These are phyloP conservation scores for Drosophila rufa DNA, from an alignment of 1,140 invertebrate genomes.

Conservation along the genomic window DNA sequence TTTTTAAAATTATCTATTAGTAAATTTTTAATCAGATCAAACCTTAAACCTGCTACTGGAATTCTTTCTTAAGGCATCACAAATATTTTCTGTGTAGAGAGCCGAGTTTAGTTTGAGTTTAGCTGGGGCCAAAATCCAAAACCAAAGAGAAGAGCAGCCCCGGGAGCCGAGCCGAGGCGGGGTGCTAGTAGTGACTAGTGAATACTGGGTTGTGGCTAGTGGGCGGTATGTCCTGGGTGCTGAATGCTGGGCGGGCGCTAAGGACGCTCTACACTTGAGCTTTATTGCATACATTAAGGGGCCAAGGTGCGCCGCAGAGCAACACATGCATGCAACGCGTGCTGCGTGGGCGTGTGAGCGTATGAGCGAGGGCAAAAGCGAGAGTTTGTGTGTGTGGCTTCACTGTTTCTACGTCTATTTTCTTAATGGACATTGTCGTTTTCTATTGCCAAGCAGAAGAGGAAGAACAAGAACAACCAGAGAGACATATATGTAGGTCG, in stretches of 20 bases:
- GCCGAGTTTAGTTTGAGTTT: conserved; percentile 37
- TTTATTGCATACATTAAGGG: conserved; percentile 84
- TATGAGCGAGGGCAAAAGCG: conserved; percentile 15
- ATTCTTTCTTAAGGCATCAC: not conserved
- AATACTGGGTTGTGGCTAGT: not conserved
- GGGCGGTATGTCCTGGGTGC: conserved; percentile 4
- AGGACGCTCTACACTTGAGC: conserved; percentile 70
- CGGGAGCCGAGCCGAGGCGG: not conserved
- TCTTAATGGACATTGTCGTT: conserved; percentile 76
- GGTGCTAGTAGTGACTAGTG: not conserved
- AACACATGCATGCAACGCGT: conserved; percentile 48
- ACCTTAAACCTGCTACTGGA: too few relatives aligned
- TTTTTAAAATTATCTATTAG: too few relatives aligned
- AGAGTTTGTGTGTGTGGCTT: conserved; percentile 10
- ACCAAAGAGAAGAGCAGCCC: conserved; percentile 19
- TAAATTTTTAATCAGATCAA: too few relatives aligned
- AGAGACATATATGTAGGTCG: conserved; percentile 13
- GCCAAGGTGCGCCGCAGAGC: conserved; percentile 77
- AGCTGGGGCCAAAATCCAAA: conserved; percentile 39
- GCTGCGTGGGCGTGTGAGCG: conserved; percentile 32
- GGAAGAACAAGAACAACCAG: not conserved
- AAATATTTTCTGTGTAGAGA: conserved; percentile 24
- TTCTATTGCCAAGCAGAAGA: conserved; percentile 32
- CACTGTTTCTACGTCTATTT: conserved; percentile 60
- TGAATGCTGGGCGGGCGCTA: conserved; percentile 38